Evolutionary conservation across 1,140 invertebrate genomes (phyloP).

Genomic region (Orchestia grillus): DNA sequence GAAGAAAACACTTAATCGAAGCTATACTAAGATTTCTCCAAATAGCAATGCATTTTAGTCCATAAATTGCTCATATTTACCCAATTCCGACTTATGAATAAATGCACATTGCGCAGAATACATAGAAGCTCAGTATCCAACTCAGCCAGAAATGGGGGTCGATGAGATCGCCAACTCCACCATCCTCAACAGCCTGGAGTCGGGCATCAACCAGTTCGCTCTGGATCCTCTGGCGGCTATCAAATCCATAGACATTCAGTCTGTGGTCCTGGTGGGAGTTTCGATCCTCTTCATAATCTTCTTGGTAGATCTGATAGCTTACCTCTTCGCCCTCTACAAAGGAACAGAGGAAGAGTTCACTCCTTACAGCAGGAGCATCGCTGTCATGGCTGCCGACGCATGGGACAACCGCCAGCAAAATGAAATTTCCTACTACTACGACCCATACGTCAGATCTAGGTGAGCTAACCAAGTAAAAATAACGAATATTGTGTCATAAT

Average conservation of each 20-base stretch:
- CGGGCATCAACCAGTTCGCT: not conserved
- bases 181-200: not conserved
- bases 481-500: not conserved
- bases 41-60: not conserved
- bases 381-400: constrained; percentile 14
- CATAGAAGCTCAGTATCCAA: not conserved
- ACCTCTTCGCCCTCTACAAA: constrained; percentile 4
- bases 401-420: constrained; percentile 38
- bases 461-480: not conserved
- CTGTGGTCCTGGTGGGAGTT: not conserved
- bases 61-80: not conserved
- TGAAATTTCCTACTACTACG: constrained; percentile 31
- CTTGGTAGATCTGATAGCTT: constrained; percentile 39
- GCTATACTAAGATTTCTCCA: not conserved
- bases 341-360: constrained; percentile 48
- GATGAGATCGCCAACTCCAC: constrained; percentile 28
- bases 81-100: not conserved
- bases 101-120: not conserved
- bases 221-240: constrained; percentile 18
- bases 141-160: not conserved
- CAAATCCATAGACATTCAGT: constrained; percentile 21
- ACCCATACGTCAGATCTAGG: constrained; percentile 38
- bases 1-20: too few relatives aligned
- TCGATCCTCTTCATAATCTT: constrained; percentile 7
- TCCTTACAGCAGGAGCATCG: constrained; percentile 31